phyloP scores from a whole-genome alignment of 2,113 vertebrate species.

The Tinamus guttatus region DNA sequence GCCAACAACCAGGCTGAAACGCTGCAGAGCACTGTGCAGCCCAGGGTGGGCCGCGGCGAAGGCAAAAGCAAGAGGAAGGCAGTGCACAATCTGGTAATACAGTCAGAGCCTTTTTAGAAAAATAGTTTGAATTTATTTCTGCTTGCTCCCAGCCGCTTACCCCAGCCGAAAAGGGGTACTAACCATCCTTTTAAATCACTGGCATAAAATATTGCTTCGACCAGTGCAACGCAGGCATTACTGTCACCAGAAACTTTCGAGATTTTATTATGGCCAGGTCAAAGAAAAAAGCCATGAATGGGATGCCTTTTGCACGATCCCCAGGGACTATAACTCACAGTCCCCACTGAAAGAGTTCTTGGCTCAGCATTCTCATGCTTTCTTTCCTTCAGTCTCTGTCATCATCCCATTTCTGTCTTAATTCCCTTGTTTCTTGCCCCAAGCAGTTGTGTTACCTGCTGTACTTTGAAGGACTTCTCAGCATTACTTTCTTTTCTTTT shows the following conservation, averaged over 20 bases:
- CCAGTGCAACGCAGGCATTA: neutral
- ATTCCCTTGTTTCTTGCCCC: slow-evolving; percentile 12
- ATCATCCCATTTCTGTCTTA: neutral
- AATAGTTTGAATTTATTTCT: slow-evolving; percentile 47
- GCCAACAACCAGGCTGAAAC: neutral
- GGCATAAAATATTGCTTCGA: neutral
- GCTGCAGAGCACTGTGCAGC: fast-evolving
- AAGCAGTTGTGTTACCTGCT: neutral
- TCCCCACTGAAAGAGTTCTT: neutral
- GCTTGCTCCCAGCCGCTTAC: neutral
- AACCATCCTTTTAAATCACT: slow-evolving; percentile 28
- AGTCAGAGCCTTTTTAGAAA: neutral
- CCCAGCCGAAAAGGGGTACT: slow-evolving; percentile 29
- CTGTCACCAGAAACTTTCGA: neutral
- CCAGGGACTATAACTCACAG: slow-evolving; percentile 25
- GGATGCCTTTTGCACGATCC: slow-evolving; percentile 32
- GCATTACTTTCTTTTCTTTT: neutral
- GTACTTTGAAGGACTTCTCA: neutral
- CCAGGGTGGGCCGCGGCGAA: neutral
- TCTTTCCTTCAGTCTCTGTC: neutral
- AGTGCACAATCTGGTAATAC: neutral
- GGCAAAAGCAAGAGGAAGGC: neutral
- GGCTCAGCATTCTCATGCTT: neutral
- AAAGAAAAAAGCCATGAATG: slow-evolving; percentile 53
- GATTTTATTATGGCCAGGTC: slow-evolving; percentile 51